These are phyloP conservation scores for Notamacropus eugenii DNA, from an alignment of 2,797 vertebrate species.

Conservation along the genomic window DNA sequence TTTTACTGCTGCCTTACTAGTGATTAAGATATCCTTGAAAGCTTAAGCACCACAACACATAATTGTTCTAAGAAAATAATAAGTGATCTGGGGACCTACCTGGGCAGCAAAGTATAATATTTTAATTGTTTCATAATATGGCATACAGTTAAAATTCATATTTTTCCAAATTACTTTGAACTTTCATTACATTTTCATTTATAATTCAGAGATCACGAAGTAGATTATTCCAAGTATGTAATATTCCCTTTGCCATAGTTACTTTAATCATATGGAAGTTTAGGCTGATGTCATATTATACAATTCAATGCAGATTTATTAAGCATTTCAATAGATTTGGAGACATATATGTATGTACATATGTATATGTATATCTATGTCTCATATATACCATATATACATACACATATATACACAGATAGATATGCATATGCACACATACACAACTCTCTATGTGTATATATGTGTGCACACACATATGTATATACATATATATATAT, in stretches of 20 bases:
- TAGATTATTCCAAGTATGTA: neutral
- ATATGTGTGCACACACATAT: too few relatives aligned
- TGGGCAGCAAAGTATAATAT: neutral
- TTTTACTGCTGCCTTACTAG: neutral
- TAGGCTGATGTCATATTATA: neutral
- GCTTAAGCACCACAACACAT: neutral
- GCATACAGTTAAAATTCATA: neutral
- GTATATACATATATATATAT: too few relatives aligned
- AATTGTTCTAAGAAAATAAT: neutral
- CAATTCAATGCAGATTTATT: neutral
- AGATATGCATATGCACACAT: too few relatives aligned
- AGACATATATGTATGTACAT: neutral
- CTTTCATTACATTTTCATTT: neutral
- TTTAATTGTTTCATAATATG: neutral
- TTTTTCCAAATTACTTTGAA: neutral
- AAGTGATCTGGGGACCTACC: neutral
- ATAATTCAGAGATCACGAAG: neutral
- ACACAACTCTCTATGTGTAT: too few relatives aligned
- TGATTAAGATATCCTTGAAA: neutral
- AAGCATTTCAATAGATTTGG: neutral
- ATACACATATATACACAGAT: too few relatives aligned
- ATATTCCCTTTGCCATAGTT: neutral
- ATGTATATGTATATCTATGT: too few relatives aligned
- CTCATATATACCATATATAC: too few relatives aligned
- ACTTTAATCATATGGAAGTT: neutral